Base-by-base conservation (phyloP, 2,113 vertebrate species). In the Hydropotes inermis region DNA sequence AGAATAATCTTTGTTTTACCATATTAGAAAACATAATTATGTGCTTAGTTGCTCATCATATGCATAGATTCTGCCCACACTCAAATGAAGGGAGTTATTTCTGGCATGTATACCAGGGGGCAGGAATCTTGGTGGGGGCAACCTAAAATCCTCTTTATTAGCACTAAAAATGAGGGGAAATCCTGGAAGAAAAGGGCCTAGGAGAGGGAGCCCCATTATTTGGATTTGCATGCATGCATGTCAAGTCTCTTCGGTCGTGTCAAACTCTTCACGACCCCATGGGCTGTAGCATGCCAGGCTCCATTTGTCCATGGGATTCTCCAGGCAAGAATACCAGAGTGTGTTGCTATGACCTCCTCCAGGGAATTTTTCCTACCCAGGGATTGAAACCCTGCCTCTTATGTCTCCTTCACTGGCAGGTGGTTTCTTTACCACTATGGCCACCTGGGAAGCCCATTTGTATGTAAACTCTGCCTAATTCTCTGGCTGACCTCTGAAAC, bases 401-500 rank as follows among this genome's bases (percentile, higher is more conserved):
- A 39, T 3, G n/a, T 39, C 5, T 74, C n/a, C 21, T 39, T 10
- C n/a, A 74, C 67, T 74, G n/a, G 19, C 67, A 39, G 67, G n/a
- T 23, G 67, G 19, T 36, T 74, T 74, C 67, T 74, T 13, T 39
- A 74, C n/a, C 67, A 74, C n/a, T 23, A 23, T 6, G n/a, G n/a
- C 19, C 21, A 39, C 19, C 10, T 23, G 67, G 67, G n/a, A 74
- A 39, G 67, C n/a, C n/a, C 67, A 50, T 70, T 50, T 87, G 19
- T 28, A 2, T 33, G n/a, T 78, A 64, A 83, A 79, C 19, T 43
- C 39, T 27, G 19, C n/a, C 30, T 47, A 70, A 87, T 47, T 96
- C n/a, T 96, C 43, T 84, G 50, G 27, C n/a, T 94, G 30, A 52
- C 9, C 25, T 33, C 54, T 36, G 39, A 83, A 90, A 25, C 54